Evolutionary conservation across 2,888 invertebrate species (phyloP), one percentile per base, ranked within the genome.

Genomic region (Eulithis testata): DNA sequence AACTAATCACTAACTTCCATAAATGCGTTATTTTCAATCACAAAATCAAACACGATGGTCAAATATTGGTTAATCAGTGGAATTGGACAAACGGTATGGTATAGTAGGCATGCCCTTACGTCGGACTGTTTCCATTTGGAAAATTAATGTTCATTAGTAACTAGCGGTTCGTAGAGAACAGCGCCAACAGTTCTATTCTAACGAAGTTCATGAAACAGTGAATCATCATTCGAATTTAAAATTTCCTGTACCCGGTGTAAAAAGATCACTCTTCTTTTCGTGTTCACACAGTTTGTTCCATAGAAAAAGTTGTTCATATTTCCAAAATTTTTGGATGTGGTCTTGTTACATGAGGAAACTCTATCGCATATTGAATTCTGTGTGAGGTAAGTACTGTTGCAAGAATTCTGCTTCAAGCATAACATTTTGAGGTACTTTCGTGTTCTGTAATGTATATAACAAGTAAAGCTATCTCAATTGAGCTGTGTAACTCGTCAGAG

Each of bases 141-240:
- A 78, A 81, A 82, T 82, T 80, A 81, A 77, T 78, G 79, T 76
- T 80, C 73, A 77, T 83, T 81, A 80, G 73, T 73, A 77, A 60
- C 40, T 44, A 40, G 31, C 45, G 44, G 60, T 54, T 50, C 21
- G 7, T 36, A 11, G 40, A 57, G 45, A 47, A 57, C 56, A 56
- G 60, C 40, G 14, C 31, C 31, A 31, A 31, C 31, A 31, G 31
- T 31, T 31, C 31, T 4, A 31, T 31, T 31, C 31, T 4, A 31
- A 31, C 31, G 31, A 31, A 44, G 44, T 44, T 44, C 44, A 44
- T n/a, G n/a, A 11, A 44, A 44, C n/a, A 44, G 44, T 44, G 44
- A 44, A 4, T 44, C 44, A 44, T 44, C 40, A 40, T 11, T 44
- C 44, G 6, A 44, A 44, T n/a, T n/a, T 44, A 44, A 44, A n/a